Conservation (phyloP, 2,113 vertebrate genomes). For the Dissostichus mawsoni region DNA sequence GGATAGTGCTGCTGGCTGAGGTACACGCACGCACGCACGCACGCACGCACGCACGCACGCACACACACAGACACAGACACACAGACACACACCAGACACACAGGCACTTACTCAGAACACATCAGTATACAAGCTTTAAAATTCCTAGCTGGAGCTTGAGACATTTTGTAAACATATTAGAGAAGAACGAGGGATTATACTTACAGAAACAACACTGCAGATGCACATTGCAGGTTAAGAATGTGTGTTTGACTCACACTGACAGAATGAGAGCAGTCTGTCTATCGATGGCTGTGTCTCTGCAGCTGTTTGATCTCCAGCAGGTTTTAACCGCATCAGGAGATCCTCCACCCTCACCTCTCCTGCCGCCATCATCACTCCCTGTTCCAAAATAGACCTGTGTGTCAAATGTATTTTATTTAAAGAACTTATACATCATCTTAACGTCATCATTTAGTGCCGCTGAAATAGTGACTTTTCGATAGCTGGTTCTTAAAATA, state of each 20-base stretch:
- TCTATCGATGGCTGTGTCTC: constrained; percentile 3
- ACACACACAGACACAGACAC: constrained; percentile 71
- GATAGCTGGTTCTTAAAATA: background rate
- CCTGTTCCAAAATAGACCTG: background rate
- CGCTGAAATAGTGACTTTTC: background rate
- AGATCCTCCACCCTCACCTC: constrained; percentile 26
- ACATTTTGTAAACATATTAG: background rate
- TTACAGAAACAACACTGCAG: background rate
- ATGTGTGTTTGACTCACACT: background rate
- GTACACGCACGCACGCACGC: constrained; percentile 70
- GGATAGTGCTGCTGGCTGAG: constrained; percentile 97
- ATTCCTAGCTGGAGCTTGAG: background rate
- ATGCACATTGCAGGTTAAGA: background rate
- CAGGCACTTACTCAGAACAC: background rate
- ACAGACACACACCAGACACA: constrained; percentile 29
- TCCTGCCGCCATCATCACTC: background rate
- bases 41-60: background rate
- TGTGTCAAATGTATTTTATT: constrained; percentile 1
- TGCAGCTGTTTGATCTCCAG: constrained; percentile 48
- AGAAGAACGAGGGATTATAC: background rate
- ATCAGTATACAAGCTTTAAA: background rate
- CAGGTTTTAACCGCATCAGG: constrained; percentile 23
- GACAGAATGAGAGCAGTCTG: constrained; percentile 68
- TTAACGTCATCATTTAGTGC: background rate
- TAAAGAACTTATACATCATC: background rate